Conservation (phyloP, 2,113 vertebrate genomes). For the Gila orcuttii region DNA sequence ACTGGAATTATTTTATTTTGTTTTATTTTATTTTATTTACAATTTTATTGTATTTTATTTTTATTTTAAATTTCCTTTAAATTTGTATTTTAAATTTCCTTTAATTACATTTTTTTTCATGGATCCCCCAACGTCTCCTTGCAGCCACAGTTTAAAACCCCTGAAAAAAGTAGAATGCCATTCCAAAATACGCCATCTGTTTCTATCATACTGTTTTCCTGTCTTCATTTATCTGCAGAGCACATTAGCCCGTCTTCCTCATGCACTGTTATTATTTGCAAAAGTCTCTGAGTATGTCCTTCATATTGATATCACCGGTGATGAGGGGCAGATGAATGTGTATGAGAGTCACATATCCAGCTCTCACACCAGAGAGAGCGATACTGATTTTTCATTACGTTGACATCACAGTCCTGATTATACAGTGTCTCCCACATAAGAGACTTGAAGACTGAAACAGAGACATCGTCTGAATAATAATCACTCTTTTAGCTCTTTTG, state of each 20-base stretch:
- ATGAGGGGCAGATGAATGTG: constrained; percentile 26
- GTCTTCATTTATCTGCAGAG: neutral
- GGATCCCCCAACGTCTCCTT: too few relatives aligned
- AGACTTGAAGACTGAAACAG: constrained; percentile 18
- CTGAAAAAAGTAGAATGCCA: neutral
- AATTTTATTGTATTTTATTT: too few relatives aligned
- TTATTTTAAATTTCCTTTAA: too few relatives aligned
- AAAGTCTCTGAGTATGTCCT: neutral
- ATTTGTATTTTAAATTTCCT: too few relatives aligned
- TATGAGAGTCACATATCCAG: constrained; percentile 19
- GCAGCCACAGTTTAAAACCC: neutral
- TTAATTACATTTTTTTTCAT: too few relatives aligned
- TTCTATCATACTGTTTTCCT: neutral
- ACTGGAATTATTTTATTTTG: too few relatives aligned
- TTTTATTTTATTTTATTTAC: too few relatives aligned
- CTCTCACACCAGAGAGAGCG: neutral
- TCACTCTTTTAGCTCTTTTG: constrained; percentile 1
- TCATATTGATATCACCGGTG: neutral
- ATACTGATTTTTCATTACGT: constrained; percentile 20
- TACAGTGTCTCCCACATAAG: constrained; percentile 13
- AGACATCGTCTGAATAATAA: constrained; percentile 21
- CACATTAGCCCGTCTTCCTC: neutral
- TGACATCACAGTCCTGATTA: constrained; percentile 24
- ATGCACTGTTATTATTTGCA: constrained; percentile 9
- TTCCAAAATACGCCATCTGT: constrained; percentile 1